Evolutionary conservation across 2,888 invertebrate species (phyloP).

Genomic region (Temnothorax rugatulus): DNA sequence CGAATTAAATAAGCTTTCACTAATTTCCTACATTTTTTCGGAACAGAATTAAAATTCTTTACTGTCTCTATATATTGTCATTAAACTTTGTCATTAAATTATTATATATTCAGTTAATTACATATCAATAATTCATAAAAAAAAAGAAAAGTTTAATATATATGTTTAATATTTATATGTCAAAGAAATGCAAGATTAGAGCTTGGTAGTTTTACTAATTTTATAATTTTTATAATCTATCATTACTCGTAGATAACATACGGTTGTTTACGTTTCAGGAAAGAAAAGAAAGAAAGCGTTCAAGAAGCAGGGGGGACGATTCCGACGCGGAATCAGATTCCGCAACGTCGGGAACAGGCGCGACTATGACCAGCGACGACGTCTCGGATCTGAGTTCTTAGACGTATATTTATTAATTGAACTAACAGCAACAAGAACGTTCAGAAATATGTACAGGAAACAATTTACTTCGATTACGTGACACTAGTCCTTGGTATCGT

Average conservation of each 20-base stretch:
- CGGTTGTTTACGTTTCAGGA: conserved; percentile 28
- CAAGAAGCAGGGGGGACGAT: conserved; percentile 31
- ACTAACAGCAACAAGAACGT: neutral
- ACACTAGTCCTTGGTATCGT: neutral
- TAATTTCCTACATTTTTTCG: neutral
- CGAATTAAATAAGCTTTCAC: neutral
- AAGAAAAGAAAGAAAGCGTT: conserved; percentile 48
- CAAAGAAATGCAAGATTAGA: neutral
- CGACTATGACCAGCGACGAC: conserved; percentile 62
- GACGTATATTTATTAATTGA: conserved; percentile 8
- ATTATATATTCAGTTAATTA: neutral
- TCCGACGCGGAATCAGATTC: conserved; percentile 63
- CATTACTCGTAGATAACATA: neutral
- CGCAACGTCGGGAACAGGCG: conserved; percentile 57
- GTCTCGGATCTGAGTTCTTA: conserved; percentile 61
- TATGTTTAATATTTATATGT: neutral
- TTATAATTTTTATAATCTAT: neutral
- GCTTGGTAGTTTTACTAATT: neutral
- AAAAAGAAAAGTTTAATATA: neutral
- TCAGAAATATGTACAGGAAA: neutral
- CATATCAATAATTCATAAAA: neutral
- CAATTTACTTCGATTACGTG: neutral
- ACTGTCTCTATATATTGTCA: neutral
- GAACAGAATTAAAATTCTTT: neutral
- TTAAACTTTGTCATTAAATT: neutral